Percentiles rank a stretch among this genome's conserved stretches.
phyloP scores from a whole-genome alignment of 2,113 vertebrate genomes.

The Danionella cerebrum region DNA sequence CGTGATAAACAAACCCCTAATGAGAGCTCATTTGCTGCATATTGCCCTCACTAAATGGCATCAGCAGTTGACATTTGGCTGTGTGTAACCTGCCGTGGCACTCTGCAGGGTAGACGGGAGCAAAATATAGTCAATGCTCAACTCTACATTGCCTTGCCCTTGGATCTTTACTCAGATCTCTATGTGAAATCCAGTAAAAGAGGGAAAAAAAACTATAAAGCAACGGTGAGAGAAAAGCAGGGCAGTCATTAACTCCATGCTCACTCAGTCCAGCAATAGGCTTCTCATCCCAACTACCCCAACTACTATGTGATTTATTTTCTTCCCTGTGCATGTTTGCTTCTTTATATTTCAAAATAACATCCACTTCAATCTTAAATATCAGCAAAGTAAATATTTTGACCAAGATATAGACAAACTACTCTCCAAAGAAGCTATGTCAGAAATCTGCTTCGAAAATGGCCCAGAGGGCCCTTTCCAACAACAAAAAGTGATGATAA shows the following conservation, averaged over 20 bases:
- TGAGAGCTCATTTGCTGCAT: constrained; percentile 55
- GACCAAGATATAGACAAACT: too few species aligned
- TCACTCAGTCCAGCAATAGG: constrained; percentile 21
- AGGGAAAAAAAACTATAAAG: too few species aligned
- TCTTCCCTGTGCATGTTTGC: neutral
- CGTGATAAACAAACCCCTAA: constrained; percentile 51
- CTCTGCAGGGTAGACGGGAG: constrained; percentile 25
- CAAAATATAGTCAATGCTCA: neutral
- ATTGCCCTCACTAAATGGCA: constrained; percentile 41
- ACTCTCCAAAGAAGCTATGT: too few species aligned
- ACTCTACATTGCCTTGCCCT: neutral
- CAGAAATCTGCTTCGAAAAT: too few species aligned
- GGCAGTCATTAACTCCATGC: constrained; percentile 5
- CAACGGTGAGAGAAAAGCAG: too few species aligned
- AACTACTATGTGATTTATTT: neutral
- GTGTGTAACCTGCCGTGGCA: constrained; percentile 20
- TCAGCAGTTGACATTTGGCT: constrained; percentile 41
- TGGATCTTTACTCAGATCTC: neutral
- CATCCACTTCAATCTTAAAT: constrained; percentile 13
- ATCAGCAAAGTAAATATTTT: too few species aligned
- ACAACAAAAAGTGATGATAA: neutral
- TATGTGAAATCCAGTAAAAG: neutral
- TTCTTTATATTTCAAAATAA: neutral
- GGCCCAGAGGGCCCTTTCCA: neutral
- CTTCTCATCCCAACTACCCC: neutral